Conservation (phyloP, 92 coral and sea anemone genomes). For the Plumapathes pennacea region DNA sequence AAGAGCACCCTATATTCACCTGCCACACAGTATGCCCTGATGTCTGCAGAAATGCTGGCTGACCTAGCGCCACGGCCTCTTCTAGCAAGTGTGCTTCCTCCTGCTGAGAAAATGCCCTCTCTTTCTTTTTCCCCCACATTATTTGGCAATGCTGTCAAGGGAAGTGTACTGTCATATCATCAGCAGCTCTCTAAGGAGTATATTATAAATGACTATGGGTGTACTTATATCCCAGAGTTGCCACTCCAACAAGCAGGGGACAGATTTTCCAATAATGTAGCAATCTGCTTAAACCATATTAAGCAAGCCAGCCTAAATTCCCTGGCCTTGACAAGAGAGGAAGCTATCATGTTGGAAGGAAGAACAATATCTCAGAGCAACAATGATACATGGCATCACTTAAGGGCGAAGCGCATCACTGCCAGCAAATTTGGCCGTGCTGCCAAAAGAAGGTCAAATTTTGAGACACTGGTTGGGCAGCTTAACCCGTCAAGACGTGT, state of each 20-base stretch:
- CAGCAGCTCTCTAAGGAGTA: conserved; percentile 56
- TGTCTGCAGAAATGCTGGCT: conserved; percentile 8
- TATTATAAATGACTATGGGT: conserved; percentile 45
- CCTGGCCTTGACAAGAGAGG: conserved; percentile 12
- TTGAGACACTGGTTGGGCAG: conserved; percentile 45
- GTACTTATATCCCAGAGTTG: conserved; percentile 35
- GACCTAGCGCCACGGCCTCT: conserved; percentile 26
- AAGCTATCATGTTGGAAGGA: conserved; percentile 13
- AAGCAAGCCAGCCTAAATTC: conserved; percentile 26
- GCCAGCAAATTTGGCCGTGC: conserved; percentile 50
- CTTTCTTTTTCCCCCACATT: conserved; percentile 14
- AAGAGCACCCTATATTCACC: conserved; percentile 41
- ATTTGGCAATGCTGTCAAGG: conserved; percentile 49
- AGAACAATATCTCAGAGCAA: conserved; percentile 27
- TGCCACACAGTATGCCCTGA: conserved; percentile 18
- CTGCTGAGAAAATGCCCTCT: conserved; percentile 6
- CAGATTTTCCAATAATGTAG: conserved; percentile 28
- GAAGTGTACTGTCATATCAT: conserved; percentile 51
- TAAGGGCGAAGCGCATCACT: conserved; percentile 32
- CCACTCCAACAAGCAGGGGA: conserved; percentile 23
- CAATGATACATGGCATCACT: conserved; percentile 17
- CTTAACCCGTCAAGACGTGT: conserved; percentile 41
- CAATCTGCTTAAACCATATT: conserved; percentile 25
- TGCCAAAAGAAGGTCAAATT: conserved; percentile 33
- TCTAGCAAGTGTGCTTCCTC: conserved; percentile 16